Evolutionary conservation across 35 echinoderm and acorn worm species (phyloP).

Genomic region (Heliocidaris erythrogramma): DNA sequence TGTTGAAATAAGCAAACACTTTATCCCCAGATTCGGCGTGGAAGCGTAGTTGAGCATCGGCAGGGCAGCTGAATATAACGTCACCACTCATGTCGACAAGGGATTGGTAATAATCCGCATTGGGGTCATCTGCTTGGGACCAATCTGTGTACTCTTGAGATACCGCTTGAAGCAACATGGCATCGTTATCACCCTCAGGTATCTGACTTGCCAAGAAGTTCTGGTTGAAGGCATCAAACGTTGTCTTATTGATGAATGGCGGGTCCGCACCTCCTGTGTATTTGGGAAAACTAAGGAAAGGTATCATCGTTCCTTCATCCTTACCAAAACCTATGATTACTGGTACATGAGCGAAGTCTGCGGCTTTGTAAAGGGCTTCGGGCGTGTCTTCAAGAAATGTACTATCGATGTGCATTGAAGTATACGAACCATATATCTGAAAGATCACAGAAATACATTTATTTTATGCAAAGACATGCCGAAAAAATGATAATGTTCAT

Average conservation of each 20-base stretch:
- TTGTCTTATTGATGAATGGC: constrained; percentile 11
- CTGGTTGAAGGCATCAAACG: background rate
- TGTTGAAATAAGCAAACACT: constrained; percentile 55
- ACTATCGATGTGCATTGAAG: constrained; percentile 17
- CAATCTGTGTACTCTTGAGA: constrained; percentile 72
- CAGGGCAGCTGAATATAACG: constrained; percentile 51
- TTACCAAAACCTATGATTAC: constrained; percentile 38
- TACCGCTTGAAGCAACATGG: constrained; percentile 49
- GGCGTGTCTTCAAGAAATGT: constrained; percentile 41
- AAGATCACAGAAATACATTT: background rate
- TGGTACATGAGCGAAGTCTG: constrained; percentile 27
- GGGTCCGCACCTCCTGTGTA: background rate
- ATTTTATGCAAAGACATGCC: too few relatives aligned
- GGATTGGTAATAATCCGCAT: constrained; percentile 66
- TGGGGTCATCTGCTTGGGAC: constrained; percentile 56
- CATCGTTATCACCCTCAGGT: background rate
- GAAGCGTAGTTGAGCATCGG: constrained; percentile 54
- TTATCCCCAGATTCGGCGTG: constrained; percentile 47
- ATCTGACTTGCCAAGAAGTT: background rate
- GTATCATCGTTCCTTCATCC: constrained; percentile 46
- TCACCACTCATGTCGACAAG: constrained; percentile 55
- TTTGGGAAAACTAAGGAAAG: background rate
- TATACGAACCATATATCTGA: constrained; percentile 28
- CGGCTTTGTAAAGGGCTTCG: background rate
- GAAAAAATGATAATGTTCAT: too few relatives aligned